Evolutionary conservation across 1,140 invertebrate genomes (phyloP), one percentile per base, ranked within the genome.

Genomic region (Psilanteris sp.): DNA sequence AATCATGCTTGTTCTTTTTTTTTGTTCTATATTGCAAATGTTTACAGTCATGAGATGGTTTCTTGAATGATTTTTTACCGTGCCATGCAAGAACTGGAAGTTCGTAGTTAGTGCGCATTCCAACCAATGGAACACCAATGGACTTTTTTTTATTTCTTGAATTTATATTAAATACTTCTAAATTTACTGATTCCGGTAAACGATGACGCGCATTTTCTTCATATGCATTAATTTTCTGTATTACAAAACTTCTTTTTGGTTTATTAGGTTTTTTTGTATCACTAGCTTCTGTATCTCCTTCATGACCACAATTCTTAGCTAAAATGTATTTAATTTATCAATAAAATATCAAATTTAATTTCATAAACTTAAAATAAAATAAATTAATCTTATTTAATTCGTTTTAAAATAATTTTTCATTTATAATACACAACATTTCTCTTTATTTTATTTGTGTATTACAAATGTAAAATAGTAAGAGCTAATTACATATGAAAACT

Each of bases 51-150:
- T 20, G 18, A 5, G 5, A 5, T 2, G 2, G 18, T 20, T 5
- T 20, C 18, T 5, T n/a, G 18, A 31, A n/a, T 8, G 43, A 10
- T 14, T 46, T 78, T 9, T 54, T 48, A 7, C 80, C 44, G 1
- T 71, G 34, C 13, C 66, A 54, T 4, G 29, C 10, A 2, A 20
- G 5, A 2, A 20, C 18, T 2, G 18, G 5, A 2, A 20, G 18
- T 50, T 18, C 1, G 43, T 32, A 3, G 66, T 54, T 20, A 8
- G 83, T 81, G 15, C 86, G 86, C 86, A 88, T 88, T 1, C 86
- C 87, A 0, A 88, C 83, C 6, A 88, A 44, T 1, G 87, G 87
- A n/a, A 88, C 86, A 0, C 85, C 85, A 3, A 86, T 76, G 0
- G n/a, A n/a, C n/a, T n/a, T n/a, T n/a, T n/a, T n/a, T n/a, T n/a